Evolutionary conservation across 2,113 vertebrate species (phyloP), one percentile per base, ranked within the genome.

Genomic region (Blennius ocellaris): DNA sequence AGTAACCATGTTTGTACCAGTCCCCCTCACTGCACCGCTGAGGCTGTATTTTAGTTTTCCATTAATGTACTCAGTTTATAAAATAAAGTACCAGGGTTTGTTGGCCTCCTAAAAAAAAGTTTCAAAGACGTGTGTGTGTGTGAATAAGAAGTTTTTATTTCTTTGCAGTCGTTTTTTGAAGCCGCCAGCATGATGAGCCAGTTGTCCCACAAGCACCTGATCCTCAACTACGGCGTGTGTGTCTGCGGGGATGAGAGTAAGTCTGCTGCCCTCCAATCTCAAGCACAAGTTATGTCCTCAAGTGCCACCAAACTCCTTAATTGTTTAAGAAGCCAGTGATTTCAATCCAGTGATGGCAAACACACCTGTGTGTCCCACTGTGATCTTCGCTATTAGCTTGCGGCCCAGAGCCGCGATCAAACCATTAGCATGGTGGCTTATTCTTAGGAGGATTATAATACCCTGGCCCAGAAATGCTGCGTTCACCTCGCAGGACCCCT

Each of bases 101-200:
- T n/a, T n/a, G n/a, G n/a, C n/a, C n/a, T n/a, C n/a, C n/a, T n/a
- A n/a, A n/a, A n/a, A n/a, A n/a, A n/a, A n/a, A n/a, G n/a, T n/a
- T n/a, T n/a, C n/a, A n/a, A n/a, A n/a, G n/a, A n/a, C n/a, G n/a
- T 30, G 21, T 30, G 21, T 30, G 21, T 30, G 21, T 30, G 21
- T 30, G 21, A 30, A 30, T 30, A 30, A 30, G 4, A 4, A 4
- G 21, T 30, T 30, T 30, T 30, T 30, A 2, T 4, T 30, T 30
- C 21, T 30, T 30, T 30, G 21, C 78, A 99, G 98, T 98, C 97
- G 14, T 99, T 99, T 92, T 99, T 97, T 91, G 98, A 99, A 92
- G 97, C 98, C 37, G 97, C 97, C 86, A 99, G 98, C 89, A 98
- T 99, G 97, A 99, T 99, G 97, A 99, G 96, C 86, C 97, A 99